Percentiles rank a stretch among this genome's conserved stretches.
Evolutionary conservation across 2,888 invertebrate species (phyloP).

Genomic region (Zonitis immaculata): DNA sequence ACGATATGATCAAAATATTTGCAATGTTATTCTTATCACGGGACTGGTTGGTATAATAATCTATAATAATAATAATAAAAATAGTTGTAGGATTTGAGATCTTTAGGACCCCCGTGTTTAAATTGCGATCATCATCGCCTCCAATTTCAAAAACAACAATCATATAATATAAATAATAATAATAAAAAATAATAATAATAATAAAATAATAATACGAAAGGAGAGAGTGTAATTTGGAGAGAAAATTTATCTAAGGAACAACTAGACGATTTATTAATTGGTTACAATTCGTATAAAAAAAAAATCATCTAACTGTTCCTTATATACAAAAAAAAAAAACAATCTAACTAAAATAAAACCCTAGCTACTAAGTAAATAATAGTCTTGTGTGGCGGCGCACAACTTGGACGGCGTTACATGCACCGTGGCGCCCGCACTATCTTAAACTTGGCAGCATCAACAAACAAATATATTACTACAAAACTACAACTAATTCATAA

Average conservation of each 20-base stretch:
- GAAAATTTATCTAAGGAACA: not conserved
- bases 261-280: not conserved
- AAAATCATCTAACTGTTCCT: conserved; percentile 25
- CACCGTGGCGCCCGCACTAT: conserved; percentile 37
- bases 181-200: conserved; percentile 34
- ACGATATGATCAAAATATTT: conserved; percentile 8
- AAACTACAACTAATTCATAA: conserved; percentile 46
- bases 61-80: not conserved
- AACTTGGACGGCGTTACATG: conserved; percentile 25
- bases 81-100: conserved; percentile 41
- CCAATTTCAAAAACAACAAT: conserved; percentile 40
- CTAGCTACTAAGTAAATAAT: conserved; percentile 41
- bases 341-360: conserved; percentile 27
- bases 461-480: conserved; percentile 47
- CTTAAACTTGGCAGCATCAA: conserved; percentile 53
- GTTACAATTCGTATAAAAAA: no score
- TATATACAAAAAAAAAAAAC: conserved; percentile 18
- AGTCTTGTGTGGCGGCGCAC: conserved; percentile 37
- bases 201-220: conserved; percentile 4
- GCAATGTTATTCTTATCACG: conserved; percentile 13
- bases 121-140: conserved; percentile 34
- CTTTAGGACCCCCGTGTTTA: conserved; percentile 40
- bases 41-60: conserved; percentile 19
- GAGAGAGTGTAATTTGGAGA: no score
- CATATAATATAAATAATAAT: conserved; percentile 45